These are phyloP conservation scores for Caenorhabditis macrosperma DNA, from an alignment of 2,888 invertebrate species.

Conservation along the genomic window DNA sequence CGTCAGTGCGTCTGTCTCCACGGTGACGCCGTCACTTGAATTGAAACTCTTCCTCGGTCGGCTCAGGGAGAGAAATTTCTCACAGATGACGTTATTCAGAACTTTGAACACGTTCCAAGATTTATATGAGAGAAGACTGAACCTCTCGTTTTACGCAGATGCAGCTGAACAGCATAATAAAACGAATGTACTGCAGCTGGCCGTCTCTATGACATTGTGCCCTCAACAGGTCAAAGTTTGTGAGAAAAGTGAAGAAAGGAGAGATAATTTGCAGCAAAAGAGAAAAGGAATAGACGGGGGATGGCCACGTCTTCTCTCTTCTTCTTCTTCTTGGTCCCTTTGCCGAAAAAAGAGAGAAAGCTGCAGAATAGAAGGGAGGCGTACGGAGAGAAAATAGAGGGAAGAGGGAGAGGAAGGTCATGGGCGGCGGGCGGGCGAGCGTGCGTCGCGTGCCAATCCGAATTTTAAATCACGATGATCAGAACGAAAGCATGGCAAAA, in stretches of 20 bases:
- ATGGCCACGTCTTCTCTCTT: conserved; percentile 13
- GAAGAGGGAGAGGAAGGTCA: conserved; percentile 29
- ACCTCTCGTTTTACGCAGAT: neutral
- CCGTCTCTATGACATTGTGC: neutral
- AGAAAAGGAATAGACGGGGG: neutral
- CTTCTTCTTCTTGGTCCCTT: conserved; percentile 11
- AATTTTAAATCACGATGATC: conserved; percentile 58
- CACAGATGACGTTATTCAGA: too few relatives aligned
- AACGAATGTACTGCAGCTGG: conserved; percentile 1
- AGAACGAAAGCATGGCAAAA: conserved; percentile 16
- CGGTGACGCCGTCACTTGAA: conserved; percentile 11
- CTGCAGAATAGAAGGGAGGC: neutral
- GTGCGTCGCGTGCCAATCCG: conserved; percentile 56
- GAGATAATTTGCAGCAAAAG: conserved; percentile 42
- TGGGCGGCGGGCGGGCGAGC: conserved; percentile 6
- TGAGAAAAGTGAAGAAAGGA: neutral
- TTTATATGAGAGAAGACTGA: neutral
- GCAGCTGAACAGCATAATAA: neutral
- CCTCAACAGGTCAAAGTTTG: conserved; percentile 19
- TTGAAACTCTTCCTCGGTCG: neutral
- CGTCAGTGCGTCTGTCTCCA: conserved; percentile 2
- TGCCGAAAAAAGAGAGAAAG: conserved; percentile 1
- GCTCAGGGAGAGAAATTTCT: too few relatives aligned
- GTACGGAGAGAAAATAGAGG: conserved; percentile 10
- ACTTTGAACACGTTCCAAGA: too few relatives aligned